Base-by-base conservation (phyloP, 2,797 vertebrate genomes). In the Fundulus diaphanus region DNA sequence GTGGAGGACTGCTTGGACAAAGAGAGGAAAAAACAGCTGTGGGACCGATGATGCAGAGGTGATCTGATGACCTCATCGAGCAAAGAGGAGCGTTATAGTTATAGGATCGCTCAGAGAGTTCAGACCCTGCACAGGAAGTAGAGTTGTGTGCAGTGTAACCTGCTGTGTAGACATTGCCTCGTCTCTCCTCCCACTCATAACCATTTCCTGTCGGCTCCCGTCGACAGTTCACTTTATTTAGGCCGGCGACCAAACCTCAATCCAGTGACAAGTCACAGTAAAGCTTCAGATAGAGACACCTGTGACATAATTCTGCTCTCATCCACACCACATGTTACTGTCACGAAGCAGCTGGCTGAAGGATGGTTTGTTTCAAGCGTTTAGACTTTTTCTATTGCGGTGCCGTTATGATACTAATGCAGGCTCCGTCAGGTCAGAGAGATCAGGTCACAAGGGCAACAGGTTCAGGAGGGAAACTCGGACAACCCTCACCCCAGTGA, bases 191-290 rank as follows among this genome's bases (percentile, higher is more conserved):
- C 76, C 81, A 29, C 76, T 90, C 46, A 12, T 61, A 86, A 92
- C 89, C 87, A 83, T 92, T 93, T 94, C 92, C 93, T 93, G 90
- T 90, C 52, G 66, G 77, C 76, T 89, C 81, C 83, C 78, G 75
- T 57, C 69, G 37, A 35, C 35, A 68, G 37, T 22, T 59, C 72
- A 67, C 72, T 85, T 80, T 8, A 73, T 73, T 74, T 72, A 75
- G 37, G 13, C 35, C 66, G 40, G 63, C 83, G 27, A 24, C 63
- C 2, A 12, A 65, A 40, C 44, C n/a, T 31, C 24, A 67, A 76
- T 37, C 52, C 42, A 68, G 57, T 33, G 11, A 63, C 48, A 37
- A 66, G 37, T 66, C 37, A 66, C 44, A 27, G 37, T 42, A 7
- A 42, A 16, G 63, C 24, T 42, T 66, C 37, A 42, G 40, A n/a